These are phyloP conservation scores for Ichneumoninae sp. DNA, from an alignment of 2,888 invertebrate species.

Conservation along the genomic window DNA sequence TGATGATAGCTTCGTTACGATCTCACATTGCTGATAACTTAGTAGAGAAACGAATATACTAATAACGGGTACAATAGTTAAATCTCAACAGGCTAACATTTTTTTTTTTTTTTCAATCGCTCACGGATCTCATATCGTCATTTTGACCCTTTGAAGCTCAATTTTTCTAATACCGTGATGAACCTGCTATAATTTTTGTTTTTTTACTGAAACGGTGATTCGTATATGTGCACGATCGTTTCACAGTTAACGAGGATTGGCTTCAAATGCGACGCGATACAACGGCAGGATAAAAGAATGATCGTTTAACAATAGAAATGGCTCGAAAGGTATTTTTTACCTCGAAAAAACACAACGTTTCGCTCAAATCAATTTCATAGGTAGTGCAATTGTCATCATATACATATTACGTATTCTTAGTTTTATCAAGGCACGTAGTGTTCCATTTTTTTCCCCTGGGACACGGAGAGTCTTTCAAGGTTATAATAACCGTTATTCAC, in stretches of 20 bases:
- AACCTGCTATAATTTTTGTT: not conserved
- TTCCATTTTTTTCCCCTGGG: not conserved
- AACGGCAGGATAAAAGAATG: slow-evolving; percentile 1
- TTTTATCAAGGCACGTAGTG: not conserved
- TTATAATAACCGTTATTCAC: not conserved
- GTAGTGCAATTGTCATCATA: slow-evolving; percentile 38
- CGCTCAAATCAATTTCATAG: slow-evolving; percentile 4
- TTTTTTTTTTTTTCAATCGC: not conserved
- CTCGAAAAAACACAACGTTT: not conserved
- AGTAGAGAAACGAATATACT: not conserved
- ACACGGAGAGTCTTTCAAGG: not conserved
- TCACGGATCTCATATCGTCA: slow-evolving; percentile 30
- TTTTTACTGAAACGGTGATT: not conserved
- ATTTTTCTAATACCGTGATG: not conserved
- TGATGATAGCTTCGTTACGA: slow-evolving; percentile 26
- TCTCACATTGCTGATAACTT: not conserved
- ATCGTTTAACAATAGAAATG: not conserved
- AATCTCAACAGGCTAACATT: slow-evolving; percentile 8
- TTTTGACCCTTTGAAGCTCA: not conserved
- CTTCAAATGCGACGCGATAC: not conserved
- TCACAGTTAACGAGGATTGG: not conserved
- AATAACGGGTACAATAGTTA: slow-evolving; percentile 4
- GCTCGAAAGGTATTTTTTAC: not conserved
- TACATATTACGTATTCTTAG: slow-evolving; percentile 8
- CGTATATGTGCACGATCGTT: not conserved